These are phyloP conservation scores for Lutjanus campechanus DNA, from an alignment of 2,797 vertebrate genomes.

Conservation along the genomic window DNA sequence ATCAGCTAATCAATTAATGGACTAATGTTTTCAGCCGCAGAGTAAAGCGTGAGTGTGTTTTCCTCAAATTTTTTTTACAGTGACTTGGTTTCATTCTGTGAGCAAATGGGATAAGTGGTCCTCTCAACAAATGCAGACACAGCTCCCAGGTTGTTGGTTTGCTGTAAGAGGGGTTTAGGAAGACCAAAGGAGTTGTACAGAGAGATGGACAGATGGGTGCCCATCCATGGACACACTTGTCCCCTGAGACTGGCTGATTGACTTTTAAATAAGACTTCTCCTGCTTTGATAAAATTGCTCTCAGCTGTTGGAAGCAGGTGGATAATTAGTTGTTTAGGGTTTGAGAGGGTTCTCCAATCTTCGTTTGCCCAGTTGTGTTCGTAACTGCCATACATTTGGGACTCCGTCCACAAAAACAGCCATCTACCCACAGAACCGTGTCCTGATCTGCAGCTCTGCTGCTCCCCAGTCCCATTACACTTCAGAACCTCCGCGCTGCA, in stretches of 20 bases:
- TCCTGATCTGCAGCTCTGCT: constrained; percentile 59
- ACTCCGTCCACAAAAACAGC: constrained; percentile 52
- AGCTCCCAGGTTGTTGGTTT: constrained; percentile 19
- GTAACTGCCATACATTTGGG: constrained; percentile 59
- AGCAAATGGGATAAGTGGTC: not conserved
- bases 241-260: constrained; percentile 64
- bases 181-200: constrained; percentile 25
- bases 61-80: too few relatives aligned
- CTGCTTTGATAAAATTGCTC: constrained; percentile 51
- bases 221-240: constrained; percentile 15
- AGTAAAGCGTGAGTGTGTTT: too few relatives aligned
- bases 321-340: constrained; percentile 70
- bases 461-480: constrained; percentile 50
- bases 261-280: constrained; percentile 73
- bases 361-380: constrained; percentile 58
- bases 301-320: constrained; percentile 77
- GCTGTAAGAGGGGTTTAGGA: constrained; percentile 19
- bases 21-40: too few relatives aligned
- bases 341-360: constrained; percentile 48
- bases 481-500: constrained; percentile 39
- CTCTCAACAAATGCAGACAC: constrained; percentile 32
- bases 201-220: constrained; percentile 62
- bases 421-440: constrained; percentile 55
- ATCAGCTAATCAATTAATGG: too few relatives aligned
- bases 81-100: not conserved